Conservation (phyloP, 2,113 vertebrate genomes). For the Eleginops maclovinus region DNA sequence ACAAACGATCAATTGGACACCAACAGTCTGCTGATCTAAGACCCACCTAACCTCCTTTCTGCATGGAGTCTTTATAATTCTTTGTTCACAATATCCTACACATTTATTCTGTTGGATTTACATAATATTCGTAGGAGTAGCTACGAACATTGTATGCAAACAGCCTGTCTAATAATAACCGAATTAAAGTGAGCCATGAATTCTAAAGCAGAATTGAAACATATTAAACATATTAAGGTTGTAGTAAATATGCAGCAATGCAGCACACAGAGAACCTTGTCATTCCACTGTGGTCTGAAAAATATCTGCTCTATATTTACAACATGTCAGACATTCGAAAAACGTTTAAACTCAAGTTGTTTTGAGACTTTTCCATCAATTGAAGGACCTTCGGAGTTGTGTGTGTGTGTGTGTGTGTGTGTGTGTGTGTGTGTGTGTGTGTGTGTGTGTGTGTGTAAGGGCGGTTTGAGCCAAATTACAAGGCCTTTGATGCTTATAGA, state of each 20-base stretch:
- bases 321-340: conserved; percentile 11
- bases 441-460: conserved; percentile 19
- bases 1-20: too few species aligned
- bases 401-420: too few species aligned
- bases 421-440: conserved; percentile 10
- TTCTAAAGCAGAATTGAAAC: neutral
- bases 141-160: too few species aligned
- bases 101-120: too few species aligned
- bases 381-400: conserved; percentile 5
- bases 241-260: neutral
- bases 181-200: neutral
- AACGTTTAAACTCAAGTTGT: conserved; percentile 10
- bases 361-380: conserved; percentile 22
- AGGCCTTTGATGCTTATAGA: conserved; percentile 61
- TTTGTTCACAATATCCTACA: too few species aligned
- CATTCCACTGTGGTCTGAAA: neutral
- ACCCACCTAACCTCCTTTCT: too few species aligned
- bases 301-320: neutral
- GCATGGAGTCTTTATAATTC: too few species aligned
- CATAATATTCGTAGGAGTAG: too few species aligned
- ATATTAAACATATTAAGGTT: neutral
- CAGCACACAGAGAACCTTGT: neutral
- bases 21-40: too few species aligned
- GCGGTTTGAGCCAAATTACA: conserved; percentile 56
- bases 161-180: neutral